phyloP scores from a whole-genome alignment of 2,113 vertebrate genomes.

The Semnopithecus entellus region DNA sequence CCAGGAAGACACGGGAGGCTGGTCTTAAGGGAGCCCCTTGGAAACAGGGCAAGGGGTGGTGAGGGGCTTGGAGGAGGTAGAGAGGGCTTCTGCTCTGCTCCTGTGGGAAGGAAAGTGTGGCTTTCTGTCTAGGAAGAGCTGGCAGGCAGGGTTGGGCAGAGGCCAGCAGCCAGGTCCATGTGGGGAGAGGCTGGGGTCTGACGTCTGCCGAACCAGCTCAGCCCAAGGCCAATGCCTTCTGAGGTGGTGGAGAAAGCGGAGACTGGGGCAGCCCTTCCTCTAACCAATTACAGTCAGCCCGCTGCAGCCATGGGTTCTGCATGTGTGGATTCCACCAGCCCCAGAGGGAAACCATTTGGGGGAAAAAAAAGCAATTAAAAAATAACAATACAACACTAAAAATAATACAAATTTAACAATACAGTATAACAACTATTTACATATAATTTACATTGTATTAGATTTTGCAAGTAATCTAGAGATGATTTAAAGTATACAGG shows the following conservation, averaged over 20 bases:
- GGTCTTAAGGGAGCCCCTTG: not conserved
- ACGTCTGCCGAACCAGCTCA: not conserved
- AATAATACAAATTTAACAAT: not conserved
- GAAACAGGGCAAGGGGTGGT: not conserved
- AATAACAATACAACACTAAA: not conserved
- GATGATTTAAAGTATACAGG: not conserved
- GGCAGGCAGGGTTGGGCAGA: not conserved
- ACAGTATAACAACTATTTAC: not conserved
- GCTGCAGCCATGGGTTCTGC: not conserved
- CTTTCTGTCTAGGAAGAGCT: not conserved
- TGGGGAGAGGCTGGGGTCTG: not conserved
- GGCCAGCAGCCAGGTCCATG: fast-evolving
- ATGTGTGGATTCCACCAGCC: not conserved
- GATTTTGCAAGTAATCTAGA: not conserved
- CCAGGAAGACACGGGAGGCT: not conserved
- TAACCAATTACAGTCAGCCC: not conserved
- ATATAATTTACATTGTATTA: not conserved
- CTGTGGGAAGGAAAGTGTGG: not conserved
- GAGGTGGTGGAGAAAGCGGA: not conserved
- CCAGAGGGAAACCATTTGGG: not conserved
- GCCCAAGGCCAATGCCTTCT: not conserved
- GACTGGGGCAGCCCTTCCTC: not conserved
- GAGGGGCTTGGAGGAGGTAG: not conserved
- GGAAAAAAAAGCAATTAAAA: not conserved
- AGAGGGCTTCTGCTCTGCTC: not conserved